phyloP scores from a whole-genome alignment of 2,113 vertebrate genomes.

The Mugil cephalus region DNA sequence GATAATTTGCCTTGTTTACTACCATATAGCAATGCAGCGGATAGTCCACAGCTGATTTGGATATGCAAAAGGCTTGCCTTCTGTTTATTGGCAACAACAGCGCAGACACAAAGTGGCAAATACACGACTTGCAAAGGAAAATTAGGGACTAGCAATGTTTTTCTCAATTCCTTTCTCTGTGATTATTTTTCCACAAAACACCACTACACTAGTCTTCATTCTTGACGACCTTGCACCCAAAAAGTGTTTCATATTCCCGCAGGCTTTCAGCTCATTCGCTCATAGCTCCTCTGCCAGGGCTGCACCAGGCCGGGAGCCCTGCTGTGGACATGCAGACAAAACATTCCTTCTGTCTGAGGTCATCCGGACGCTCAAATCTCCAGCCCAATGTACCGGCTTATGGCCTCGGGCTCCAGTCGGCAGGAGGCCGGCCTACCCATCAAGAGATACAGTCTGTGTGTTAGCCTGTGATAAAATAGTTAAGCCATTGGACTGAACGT shows the following conservation, averaged over 20 bases:
- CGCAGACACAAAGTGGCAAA: neutral
- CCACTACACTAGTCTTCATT: neutral
- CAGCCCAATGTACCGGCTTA: conserved; percentile 70
- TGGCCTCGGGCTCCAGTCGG: conserved; percentile 61
- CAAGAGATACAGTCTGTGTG: conserved; percentile 8
- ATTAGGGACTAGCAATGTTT: no score
- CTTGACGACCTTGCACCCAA: conserved; percentile 12
- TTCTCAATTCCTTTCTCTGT: neutral
- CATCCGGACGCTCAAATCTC: conserved; percentile 75
- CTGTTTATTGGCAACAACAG: conserved; percentile 9
- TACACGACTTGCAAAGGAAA: no score
- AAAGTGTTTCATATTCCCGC: conserved; percentile 24
- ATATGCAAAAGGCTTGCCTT: conserved; percentile 13
- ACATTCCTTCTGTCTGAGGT: conserved; percentile 84
- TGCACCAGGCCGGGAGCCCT: conserved; percentile 54
- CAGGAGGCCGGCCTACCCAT: conserved; percentile 43
- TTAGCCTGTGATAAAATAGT: conserved; percentile 43
- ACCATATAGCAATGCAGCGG: neutral
- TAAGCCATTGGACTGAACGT: conserved; percentile 41
- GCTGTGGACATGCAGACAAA: conserved; percentile 72
- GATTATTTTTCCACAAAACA: neutral
- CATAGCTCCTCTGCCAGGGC: conserved; percentile 13
- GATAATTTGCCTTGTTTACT: neutral
- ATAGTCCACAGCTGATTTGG: conserved; percentile 1
- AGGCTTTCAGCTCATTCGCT: conserved; percentile 20